Percentiles rank a stretch among this genome's conserved stretches.
These are phyloP conservation scores for Megalopta genalis DNA, from an alignment of 1,140 invertebrate genomes.

Conservation along the genomic window DNA sequence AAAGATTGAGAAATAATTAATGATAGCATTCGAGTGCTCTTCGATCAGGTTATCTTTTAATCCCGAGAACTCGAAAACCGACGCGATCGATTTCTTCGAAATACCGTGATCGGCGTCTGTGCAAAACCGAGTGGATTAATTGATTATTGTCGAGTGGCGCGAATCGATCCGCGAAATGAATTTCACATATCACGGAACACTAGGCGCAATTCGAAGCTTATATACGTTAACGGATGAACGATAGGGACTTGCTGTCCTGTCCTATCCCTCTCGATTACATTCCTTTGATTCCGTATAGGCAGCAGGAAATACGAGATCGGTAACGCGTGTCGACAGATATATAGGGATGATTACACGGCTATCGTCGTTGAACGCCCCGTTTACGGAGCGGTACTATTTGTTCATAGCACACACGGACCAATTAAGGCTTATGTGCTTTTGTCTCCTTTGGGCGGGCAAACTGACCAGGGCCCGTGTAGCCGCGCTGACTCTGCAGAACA, in stretches of 20 bases:
- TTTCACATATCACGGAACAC: no score
- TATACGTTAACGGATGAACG: neutral
- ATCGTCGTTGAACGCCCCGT: slow-evolving; percentile 31
- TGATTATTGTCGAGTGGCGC: no score
- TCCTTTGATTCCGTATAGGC: slow-evolving; percentile 1
- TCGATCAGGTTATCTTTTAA: no score
- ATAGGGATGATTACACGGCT: slow-evolving; percentile 37
- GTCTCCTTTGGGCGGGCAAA: slow-evolving; percentile 54
- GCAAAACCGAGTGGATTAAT: no score
- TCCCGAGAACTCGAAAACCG: no score
- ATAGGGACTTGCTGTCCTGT: neutral
- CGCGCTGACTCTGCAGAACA: slow-evolving; percentile 21
- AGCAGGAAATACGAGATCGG: slow-evolving; percentile 21
- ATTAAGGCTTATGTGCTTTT: slow-evolving; percentile 63
- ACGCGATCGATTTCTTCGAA: no score
- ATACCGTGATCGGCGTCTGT: no score
- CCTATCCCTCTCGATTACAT: neutral
- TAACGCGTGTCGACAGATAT: slow-evolving; percentile 44
- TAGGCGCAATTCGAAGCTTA: neutral
- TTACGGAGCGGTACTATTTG: slow-evolving; percentile 59
- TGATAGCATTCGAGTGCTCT: no score
- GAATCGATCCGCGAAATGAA: no score
- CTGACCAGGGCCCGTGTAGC: slow-evolving; percentile 30
- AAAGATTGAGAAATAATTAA: no score
- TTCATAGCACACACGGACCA: slow-evolving; percentile 48